phyloP scores from a whole-genome alignment of 2,797 vertebrate species.

The Danio jaintianensis region DNA sequence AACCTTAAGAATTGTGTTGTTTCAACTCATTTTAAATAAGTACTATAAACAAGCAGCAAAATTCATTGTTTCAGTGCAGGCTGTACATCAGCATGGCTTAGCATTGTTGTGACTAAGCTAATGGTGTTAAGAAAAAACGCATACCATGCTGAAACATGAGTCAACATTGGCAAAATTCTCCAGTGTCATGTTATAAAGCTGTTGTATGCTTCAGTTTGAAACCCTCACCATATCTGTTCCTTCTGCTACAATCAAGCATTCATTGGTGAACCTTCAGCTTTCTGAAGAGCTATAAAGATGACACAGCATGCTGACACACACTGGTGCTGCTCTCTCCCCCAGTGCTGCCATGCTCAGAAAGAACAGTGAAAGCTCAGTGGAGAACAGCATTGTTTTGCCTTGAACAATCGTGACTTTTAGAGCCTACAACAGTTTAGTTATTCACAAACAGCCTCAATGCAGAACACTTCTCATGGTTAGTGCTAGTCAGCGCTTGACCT shows the following conservation, averaged over 20 bases:
- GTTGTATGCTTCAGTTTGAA: background rate
- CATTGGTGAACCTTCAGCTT: background rate
- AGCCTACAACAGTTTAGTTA: slow-evolving; percentile 42
- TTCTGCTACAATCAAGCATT: slow-evolving; percentile 19
- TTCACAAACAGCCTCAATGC: slow-evolving; percentile 53
- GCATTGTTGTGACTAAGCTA: too few species aligned
- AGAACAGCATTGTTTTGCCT: slow-evolving; percentile 39
- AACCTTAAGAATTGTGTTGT: too few species aligned
- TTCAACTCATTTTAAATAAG: too few species aligned
- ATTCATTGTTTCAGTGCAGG: too few species aligned
- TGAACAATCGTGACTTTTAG: slow-evolving; percentile 57
- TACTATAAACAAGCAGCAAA: too few species aligned
- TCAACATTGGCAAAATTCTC: too few species aligned
- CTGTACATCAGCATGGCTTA: too few species aligned
- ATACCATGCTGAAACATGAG: too few species aligned
- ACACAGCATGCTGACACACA: slow-evolving; percentile 41
- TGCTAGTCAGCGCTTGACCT: slow-evolving; percentile 17
- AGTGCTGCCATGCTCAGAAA: slow-evolving; percentile 6
- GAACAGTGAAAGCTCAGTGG: slow-evolving; percentile 34
- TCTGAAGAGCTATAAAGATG: background rate
- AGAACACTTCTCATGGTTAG: slow-evolving; percentile 39
- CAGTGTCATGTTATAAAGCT: background rate
- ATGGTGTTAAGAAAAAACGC: too few species aligned
- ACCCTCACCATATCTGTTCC: slow-evolving; percentile 11
- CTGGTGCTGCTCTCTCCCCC: slow-evolving; percentile 51